Percentiles rank a stretch among this genome's conserved stretches.
phyloP scores from a whole-genome alignment of 2,797 vertebrate species.

The Novumbra hubbsi region DNA sequence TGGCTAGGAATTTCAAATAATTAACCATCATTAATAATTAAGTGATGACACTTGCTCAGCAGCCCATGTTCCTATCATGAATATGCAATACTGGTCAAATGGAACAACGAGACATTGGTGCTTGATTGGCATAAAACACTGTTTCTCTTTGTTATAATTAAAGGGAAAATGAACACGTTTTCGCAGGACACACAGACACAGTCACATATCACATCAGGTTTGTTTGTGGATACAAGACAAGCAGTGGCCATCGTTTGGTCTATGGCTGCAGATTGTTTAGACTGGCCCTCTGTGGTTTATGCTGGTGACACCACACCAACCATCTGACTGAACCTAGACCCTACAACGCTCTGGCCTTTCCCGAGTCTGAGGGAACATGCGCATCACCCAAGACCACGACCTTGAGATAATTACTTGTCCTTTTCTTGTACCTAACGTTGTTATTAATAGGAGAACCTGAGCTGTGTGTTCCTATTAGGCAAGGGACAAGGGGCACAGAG shows the following conservation, averaged over 20 bases:
- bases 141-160: neutral
- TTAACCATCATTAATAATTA: conserved; percentile 16
- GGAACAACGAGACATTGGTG: neutral
- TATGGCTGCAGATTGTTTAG: conserved; percentile 65
- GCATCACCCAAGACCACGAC: conserved; percentile 21
- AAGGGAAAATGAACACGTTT: neutral
- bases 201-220: conserved; percentile 25
- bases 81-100: neutral
- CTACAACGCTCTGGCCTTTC: neutral
- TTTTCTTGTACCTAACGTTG: no score
- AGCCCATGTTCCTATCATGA: neutral
- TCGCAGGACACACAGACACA: neutral
- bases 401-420: conserved; percentile 20
- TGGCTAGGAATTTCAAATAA: neutral
- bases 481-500: no score
- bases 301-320: conserved; percentile 44
- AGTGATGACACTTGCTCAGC: neutral
- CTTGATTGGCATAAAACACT: neutral
- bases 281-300: conserved; percentile 63
- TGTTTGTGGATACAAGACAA: conserved; percentile 55
- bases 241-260: conserved; percentile 59
- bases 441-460: no score
- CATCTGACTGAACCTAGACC: conserved; percentile 23
- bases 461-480: no score
- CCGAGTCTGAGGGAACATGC: conserved; percentile 43